Conservation (phyloP, 2,113 vertebrate species). For the Malurus melanocephalus region DNA sequence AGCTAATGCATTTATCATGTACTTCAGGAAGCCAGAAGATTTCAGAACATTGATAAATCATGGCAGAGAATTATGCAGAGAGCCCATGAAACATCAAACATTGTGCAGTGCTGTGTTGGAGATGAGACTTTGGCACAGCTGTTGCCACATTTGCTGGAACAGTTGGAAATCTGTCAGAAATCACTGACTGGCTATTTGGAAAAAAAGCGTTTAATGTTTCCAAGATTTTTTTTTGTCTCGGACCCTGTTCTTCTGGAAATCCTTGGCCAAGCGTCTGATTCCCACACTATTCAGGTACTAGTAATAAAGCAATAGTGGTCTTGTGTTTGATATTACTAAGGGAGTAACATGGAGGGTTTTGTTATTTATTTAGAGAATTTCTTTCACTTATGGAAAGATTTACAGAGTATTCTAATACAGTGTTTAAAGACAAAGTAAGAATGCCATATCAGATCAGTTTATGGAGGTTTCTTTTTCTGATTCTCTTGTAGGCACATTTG, state of each 20-base stretch:
- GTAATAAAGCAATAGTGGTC: not conserved
- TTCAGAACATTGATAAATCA: slow-evolving; percentile 84
- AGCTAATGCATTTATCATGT: slow-evolving; percentile 16
- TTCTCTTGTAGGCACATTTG: slow-evolving; percentile 63
- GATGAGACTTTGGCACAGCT: slow-evolving; percentile 81
- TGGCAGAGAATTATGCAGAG: slow-evolving; percentile 86
- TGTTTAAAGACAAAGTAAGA: not conserved
- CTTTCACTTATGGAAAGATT: not conserved
- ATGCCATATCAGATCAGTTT: not conserved
- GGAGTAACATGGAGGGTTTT: not conserved
- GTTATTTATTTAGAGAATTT: not conserved
- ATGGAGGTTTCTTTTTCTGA: not conserved
- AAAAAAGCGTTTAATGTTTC: slow-evolving; percentile 78
- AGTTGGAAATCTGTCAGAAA: slow-evolving; percentile 82
- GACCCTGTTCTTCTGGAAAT: slow-evolving; percentile 81
- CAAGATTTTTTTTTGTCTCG: slow-evolving; percentile 82
- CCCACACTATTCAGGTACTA: slow-evolving; percentile 82
- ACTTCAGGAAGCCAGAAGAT: slow-evolving; percentile 81
- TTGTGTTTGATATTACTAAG: not conserved
- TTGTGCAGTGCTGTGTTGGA: slow-evolving; percentile 82
- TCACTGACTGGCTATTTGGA: slow-evolving; percentile 80
- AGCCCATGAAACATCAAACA: slow-evolving; percentile 76
- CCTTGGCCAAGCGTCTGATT: slow-evolving; percentile 81
- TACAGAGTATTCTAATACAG: not conserved
- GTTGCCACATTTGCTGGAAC: slow-evolving; percentile 76